A percentile compares a stretch with the other conserved stretches of the same genome.
These are phyloP conservation scores for Catalaphyllia jardinei DNA, from an alignment of 64 coral and sea anemone species.

Conservation along the genomic window DNA sequence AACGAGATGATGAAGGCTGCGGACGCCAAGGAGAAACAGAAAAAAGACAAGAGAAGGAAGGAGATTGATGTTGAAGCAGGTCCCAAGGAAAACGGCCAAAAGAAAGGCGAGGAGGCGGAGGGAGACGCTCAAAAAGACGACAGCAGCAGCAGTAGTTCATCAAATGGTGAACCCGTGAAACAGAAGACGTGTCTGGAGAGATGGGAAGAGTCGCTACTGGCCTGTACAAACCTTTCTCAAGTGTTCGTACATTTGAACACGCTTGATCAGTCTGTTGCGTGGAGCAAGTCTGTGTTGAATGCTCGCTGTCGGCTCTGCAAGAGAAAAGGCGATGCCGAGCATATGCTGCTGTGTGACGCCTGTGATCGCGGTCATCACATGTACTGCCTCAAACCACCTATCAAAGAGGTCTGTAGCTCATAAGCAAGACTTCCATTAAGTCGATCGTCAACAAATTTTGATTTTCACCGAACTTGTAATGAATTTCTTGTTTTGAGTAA, in stretches of 20 bases:
- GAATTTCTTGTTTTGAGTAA: too few relatives aligned
- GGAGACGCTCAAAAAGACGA: background rate
- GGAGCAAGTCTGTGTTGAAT: conserved; percentile 97
- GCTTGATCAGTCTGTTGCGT: conserved; percentile 82
- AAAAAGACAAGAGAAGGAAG: conserved; percentile 58
- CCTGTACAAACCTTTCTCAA: conserved; percentile 91
- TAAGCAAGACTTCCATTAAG: background rate
- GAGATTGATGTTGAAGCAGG: conserved; percentile 27
- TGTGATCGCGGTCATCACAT: conserved; percentile 98
- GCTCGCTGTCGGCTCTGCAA: conserved; percentile 88
- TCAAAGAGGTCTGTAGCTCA: conserved; percentile 76
- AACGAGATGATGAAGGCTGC: conserved; percentile 86
- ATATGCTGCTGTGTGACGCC: conserved; percentile 96
- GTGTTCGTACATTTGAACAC: conserved; percentile 98
- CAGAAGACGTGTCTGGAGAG: conserved; percentile 90
- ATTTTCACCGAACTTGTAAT: too few relatives aligned
- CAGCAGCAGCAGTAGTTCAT: conserved; percentile 24
- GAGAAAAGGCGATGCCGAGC: conserved; percentile 92
- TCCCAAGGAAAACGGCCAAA: conserved; percentile 30
- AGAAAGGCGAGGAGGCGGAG: conserved; percentile 48
- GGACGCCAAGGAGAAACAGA: conserved; percentile 65
- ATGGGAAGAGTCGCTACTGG: conserved; percentile 85
- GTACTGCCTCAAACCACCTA: conserved; percentile 97
- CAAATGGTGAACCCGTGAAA: conserved; percentile 40
- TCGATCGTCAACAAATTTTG: too few relatives aligned